Conservation (phyloP, 2,888 invertebrate species). For the Acanthoscelides obtectus region DNA sequence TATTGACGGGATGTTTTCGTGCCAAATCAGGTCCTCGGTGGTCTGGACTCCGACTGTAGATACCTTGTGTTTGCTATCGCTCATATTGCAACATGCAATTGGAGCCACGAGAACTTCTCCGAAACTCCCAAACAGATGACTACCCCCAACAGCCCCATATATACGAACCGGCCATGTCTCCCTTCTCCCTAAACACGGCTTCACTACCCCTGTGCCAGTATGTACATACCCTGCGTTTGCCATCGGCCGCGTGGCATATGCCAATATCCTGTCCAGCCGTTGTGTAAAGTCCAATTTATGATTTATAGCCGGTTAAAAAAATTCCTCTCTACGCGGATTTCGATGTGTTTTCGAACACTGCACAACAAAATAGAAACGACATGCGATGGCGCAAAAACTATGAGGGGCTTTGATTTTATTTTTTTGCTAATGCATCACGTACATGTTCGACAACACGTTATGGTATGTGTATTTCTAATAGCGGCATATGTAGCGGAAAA, state of each 20-base stretch:
- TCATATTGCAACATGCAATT: too few relatives aligned
- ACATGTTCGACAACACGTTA: background rate
- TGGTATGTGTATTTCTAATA: background rate
- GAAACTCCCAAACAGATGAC: too few relatives aligned
- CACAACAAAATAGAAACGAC: background rate
- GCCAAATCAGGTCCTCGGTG: too few relatives aligned
- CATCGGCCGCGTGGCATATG: background rate
- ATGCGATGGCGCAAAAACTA: background rate
- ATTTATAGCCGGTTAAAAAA: background rate
- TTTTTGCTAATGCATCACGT: background rate
- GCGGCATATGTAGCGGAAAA: too few relatives aligned
- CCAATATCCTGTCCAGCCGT: background rate
- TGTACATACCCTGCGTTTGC: background rate
- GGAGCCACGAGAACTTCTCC: too few relatives aligned
- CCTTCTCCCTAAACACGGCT: background rate
- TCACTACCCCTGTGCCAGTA: background rate
- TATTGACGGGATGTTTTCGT: too few relatives aligned
- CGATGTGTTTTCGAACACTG: background rate
- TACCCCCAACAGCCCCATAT: background rate
- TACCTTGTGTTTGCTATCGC: too few relatives aligned
- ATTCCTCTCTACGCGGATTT: background rate
- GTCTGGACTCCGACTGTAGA: too few relatives aligned
- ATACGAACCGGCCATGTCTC: background rate
- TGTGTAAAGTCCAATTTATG: background rate
- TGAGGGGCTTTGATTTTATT: background rate